Evolutionary conservation across 2,888 invertebrate genomes (phyloP).

Genomic region (Synergus japonicus): DNA sequence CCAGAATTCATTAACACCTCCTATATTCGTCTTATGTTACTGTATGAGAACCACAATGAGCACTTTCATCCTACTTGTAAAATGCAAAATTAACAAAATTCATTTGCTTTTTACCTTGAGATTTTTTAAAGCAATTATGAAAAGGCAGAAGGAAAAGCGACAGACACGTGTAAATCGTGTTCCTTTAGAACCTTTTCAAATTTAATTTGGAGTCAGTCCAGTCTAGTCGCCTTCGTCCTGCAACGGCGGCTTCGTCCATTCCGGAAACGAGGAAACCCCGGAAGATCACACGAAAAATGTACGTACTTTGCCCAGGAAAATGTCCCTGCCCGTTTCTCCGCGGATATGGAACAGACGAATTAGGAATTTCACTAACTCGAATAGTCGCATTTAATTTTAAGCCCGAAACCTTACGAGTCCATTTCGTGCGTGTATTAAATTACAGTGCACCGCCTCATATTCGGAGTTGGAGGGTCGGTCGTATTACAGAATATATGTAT

Average conservation of each 20-base stretch:
- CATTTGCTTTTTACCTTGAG: background rate
- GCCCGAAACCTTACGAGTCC: constrained; percentile 76
- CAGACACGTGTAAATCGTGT: constrained; percentile 47
- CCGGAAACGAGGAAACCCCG: constrained; percentile 71
- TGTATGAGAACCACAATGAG: background rate
- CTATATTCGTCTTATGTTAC: background rate
- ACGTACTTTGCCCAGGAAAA: constrained; percentile 59
- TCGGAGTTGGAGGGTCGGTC: constrained; percentile 55
- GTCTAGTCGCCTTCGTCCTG: constrained; percentile 44
- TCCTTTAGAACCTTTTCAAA: constrained; percentile 68
- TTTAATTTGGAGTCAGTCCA: constrained; percentile 76
- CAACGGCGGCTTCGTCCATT: constrained; percentile 52
- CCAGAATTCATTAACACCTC: background rate
- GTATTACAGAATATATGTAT: constrained; percentile 62
- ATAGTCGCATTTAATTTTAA: constrained; percentile 77
- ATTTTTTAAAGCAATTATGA: constrained; percentile 16
- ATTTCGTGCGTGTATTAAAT: constrained; percentile 76
- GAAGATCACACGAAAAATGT: constrained; percentile 77
- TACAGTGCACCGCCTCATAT: constrained; percentile 64
- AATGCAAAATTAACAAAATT: background rate
- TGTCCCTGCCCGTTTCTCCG: constrained; percentile 53
- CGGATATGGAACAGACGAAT: constrained; percentile 70
- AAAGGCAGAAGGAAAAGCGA: constrained; percentile 49
- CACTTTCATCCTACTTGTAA: background rate
- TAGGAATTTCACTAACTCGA: constrained; percentile 77